These are phyloP conservation scores for Pseudobourletiella spinata DNA, from an alignment of 1,140 invertebrate genomes.

Conservation along the genomic window DNA sequence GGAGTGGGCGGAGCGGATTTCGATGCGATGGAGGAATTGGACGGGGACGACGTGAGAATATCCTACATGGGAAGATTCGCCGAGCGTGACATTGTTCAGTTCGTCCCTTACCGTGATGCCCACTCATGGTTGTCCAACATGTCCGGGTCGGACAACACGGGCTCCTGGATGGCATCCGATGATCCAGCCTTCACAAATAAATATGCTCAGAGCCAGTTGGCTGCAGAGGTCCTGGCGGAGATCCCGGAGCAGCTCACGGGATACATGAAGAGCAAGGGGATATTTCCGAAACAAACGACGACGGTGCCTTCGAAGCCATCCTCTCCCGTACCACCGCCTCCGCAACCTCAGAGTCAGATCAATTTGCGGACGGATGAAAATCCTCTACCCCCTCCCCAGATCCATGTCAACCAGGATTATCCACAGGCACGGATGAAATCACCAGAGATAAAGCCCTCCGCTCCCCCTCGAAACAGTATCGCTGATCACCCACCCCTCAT, in stretches of 20 bases:
- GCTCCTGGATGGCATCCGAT: not conserved
- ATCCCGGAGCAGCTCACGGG: conserved; percentile 51
- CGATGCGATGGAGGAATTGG: conserved; percentile 49
- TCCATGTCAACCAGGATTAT: no score
- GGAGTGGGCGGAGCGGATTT: conserved; percentile 52
- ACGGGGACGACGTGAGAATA: conserved; percentile 50
- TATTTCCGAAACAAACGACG: conserved; percentile 45
- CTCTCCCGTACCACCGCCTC: no score
- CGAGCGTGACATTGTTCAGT: conserved; percentile 37
- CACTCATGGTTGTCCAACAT: not conserved
- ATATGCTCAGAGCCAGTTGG: conserved; percentile 29
- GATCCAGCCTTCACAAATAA: conserved; percentile 17
- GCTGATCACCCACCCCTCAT: no score
- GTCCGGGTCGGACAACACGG: not conserved
- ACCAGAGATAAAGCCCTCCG: no score
- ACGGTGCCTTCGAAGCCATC: no score
- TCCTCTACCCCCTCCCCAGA: no score
- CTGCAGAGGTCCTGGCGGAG: conserved; percentile 41
- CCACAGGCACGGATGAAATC: no score
- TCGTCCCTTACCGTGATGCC: conserved; percentile 7
- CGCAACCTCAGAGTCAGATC: no score
- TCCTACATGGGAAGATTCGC: conserved; percentile 43
- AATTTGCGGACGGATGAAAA: no score
- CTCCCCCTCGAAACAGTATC: no score
- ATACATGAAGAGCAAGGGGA: conserved; percentile 50